phyloP scores from a whole-genome alignment of 2,113 vertebrate species.

The Bubalus kerabau region DNA sequence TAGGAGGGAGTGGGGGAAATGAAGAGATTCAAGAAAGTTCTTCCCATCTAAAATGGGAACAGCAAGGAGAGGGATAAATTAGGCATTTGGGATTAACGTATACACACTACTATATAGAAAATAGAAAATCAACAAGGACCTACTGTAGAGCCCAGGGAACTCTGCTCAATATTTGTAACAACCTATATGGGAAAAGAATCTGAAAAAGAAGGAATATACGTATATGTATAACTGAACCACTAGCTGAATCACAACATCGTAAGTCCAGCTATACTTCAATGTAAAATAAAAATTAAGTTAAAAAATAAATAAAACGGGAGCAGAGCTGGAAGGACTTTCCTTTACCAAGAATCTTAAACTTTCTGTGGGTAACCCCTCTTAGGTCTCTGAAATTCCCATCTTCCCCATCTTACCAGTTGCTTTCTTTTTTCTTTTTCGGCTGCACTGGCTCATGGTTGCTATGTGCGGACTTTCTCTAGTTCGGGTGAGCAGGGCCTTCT shows the following conservation, averaged over 20 bases:
- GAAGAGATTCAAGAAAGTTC: not conserved
- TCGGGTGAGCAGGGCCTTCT: not conserved
- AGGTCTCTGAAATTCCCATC: not conserved
- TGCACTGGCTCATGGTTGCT: not conserved
- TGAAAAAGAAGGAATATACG: not conserved
- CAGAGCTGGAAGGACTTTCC: not conserved
- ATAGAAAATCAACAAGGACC: not conserved
- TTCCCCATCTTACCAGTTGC: not conserved
- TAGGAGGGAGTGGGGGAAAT: not conserved
- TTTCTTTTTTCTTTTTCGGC: not conserved
- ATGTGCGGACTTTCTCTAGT: fast-evolving
- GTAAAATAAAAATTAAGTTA: not conserved
- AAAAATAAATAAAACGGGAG: not conserved
- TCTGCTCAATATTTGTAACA: not conserved
- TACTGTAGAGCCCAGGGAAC: not conserved
- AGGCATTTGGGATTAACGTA: not conserved
- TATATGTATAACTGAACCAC: not conserved
- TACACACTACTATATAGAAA: not conserved
- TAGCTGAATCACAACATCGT: not conserved
- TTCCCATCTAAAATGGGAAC: not conserved
- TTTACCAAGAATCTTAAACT: not conserved
- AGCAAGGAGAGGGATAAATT: not conserved
- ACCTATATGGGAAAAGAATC: not conserved
- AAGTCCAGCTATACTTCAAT: not conserved
- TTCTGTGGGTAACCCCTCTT: not conserved